These are phyloP conservation scores for Aromia moschata DNA, from an alignment of 2,888 invertebrate genomes.

Conservation along the genomic window DNA sequence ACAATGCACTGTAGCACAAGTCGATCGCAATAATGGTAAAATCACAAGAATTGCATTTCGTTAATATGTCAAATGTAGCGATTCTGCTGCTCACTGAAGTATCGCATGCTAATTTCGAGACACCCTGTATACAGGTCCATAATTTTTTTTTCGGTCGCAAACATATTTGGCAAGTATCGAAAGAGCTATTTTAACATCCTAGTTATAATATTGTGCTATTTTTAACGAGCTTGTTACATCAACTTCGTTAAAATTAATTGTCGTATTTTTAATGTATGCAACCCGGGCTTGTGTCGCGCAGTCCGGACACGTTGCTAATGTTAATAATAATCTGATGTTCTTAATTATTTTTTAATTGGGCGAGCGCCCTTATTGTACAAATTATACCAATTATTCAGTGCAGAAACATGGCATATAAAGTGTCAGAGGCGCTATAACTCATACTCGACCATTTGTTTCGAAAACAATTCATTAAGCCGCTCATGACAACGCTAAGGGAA, in stretches of 20 bases:
- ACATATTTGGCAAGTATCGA: constrained; percentile 33
- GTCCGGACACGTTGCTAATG: constrained; percentile 37
- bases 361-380: constrained; percentile 23
- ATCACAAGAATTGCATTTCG: no score
- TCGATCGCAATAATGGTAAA: no score
- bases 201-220: constrained; percentile 37
- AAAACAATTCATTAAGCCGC: background rate
- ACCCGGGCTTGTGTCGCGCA: constrained; percentile 15
- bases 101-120: no score
- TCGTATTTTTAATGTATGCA: constrained; percentile 27
- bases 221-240: constrained; percentile 40
- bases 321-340: constrained; percentile 39
- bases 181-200: constrained; percentile 34
- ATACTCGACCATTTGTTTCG: background rate
- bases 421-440: background rate
- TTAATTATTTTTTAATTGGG: constrained; percentile 42
- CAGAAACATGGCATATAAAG: constrained; percentile 9
- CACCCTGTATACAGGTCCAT: no score
- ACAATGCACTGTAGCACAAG: no score
- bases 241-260: constrained; percentile 40
- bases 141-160: constrained; percentile 29
- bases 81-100: no score
- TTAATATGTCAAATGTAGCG: no score
- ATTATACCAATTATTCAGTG: constrained; percentile 20
- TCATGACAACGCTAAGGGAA: no score